Conservation (phyloP, 1,140 invertebrate species). For the Nephila pilipes region DNA sequence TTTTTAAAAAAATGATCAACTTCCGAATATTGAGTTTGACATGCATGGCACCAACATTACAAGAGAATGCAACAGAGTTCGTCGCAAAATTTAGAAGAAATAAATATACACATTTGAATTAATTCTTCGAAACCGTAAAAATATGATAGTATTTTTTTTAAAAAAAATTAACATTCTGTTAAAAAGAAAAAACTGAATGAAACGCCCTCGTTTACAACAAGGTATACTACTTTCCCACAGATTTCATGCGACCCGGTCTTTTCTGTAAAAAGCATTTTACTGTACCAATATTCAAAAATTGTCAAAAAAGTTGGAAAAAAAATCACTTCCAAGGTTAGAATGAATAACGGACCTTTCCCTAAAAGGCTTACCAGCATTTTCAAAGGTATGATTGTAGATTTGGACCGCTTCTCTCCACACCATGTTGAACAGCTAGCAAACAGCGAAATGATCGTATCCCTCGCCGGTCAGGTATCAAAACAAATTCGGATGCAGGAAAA, state of each 20-base stretch:
- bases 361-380: slow-evolving; percentile 74
- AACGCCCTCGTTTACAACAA: background rate
- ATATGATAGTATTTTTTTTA: too few species aligned
- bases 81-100: too few species aligned
- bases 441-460: slow-evolving; percentile 13
- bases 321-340: background rate
- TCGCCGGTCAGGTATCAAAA: slow-evolving; percentile 51
- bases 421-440: slow-evolving; percentile 37
- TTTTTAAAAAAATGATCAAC: too few species aligned
- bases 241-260: slow-evolving; percentile 32
- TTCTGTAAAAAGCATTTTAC: background rate
- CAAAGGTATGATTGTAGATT: slow-evolving; percentile 65
- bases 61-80: too few species aligned
- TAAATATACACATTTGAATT: too few species aligned
- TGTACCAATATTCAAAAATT: background rate
- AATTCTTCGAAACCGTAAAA: too few species aligned
- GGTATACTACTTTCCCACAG: background rate
- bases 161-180: too few species aligned
- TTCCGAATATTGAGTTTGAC: too few species aligned
- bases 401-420: slow-evolving; percentile 62
- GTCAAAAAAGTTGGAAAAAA: background rate
- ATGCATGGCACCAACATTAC: too few species aligned
- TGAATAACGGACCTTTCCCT: background rate
- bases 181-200: background rate
- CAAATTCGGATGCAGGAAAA: slow-evolving; percentile 64